Percentiles rank a stretch among this genome's conserved stretches.
Evolutionary conservation across 2,888 invertebrate genomes (phyloP).

Genomic region (Drosophila prolongata): DNA sequence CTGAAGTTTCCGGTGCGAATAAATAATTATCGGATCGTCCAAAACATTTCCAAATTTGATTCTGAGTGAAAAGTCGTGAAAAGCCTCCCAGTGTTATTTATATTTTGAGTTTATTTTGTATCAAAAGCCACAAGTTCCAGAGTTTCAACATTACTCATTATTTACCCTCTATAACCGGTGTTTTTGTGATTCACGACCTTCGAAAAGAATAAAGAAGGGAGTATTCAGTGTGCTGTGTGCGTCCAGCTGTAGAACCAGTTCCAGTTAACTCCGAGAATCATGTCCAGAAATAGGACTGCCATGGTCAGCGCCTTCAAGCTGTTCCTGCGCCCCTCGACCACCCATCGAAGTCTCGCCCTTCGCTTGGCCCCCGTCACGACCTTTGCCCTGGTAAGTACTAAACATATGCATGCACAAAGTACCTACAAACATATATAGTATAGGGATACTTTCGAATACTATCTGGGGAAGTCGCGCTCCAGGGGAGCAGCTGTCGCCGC

Average conservation of each 20-base stretch:
- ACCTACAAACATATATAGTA: slow-evolving; percentile 15
- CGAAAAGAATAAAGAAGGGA: background rate
- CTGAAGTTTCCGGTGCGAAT: slow-evolving; percentile 2
- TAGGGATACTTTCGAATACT: slow-evolving; percentile 1
- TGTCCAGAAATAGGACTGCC: slow-evolving; percentile 73
- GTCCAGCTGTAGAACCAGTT: slow-evolving; percentile 21
- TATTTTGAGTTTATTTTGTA: background rate
- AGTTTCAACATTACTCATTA: slow-evolving; percentile 12
- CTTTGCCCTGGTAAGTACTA: slow-evolving; percentile 68
- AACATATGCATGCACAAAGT: background rate
- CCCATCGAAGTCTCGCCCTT: slow-evolving; percentile 84
- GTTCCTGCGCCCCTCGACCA: slow-evolving; percentile 86
- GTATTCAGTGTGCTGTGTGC: slow-evolving; percentile 9
- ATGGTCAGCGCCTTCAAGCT: slow-evolving; percentile 87
- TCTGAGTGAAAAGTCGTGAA: slow-evolving; percentile 2
- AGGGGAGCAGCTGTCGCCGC: slow-evolving; percentile 54
- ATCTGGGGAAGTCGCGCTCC: slow-evolving; percentile 44
- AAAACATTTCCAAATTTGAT: background rate
- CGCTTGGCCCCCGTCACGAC: slow-evolving; percentile 77
- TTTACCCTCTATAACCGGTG: slow-evolving; percentile 19
- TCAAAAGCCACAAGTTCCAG: background rate
- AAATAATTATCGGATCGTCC: background rate
- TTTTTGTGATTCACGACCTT: slow-evolving; percentile 26
- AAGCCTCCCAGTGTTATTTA: background rate
- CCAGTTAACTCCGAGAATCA: slow-evolving; percentile 20